Evolutionary conservation across 2,113 vertebrate species (phyloP).

Genomic region (Todiramphus saurophagus): DNA sequence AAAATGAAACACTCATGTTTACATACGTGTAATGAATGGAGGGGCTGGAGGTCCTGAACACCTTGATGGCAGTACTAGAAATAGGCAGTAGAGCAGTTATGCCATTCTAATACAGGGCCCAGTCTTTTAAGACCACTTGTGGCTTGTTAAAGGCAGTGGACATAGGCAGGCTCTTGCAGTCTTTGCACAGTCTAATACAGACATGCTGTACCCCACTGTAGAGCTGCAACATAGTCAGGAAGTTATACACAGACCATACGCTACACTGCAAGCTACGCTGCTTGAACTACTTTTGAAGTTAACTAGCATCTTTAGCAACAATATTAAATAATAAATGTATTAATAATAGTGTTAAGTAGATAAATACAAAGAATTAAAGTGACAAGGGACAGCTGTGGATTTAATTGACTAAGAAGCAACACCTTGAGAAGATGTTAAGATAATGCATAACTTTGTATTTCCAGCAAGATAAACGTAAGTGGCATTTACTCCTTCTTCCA

Average conservation of each 20-base stretch:
- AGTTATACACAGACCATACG: neutral
- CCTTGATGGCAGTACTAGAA: neutral
- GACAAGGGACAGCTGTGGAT: neutral
- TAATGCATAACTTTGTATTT: neutral
- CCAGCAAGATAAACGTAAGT: neutral
- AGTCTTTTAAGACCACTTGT: neutral
- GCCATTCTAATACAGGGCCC: neutral
- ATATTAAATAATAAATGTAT: neutral
- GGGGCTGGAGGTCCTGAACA: neutral
- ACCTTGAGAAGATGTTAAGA: neutral
- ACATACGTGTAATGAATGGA: neutral
- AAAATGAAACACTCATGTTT: neutral
- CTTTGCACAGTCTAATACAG: fast-evolving
- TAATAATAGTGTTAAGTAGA: neutral
- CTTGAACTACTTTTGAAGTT: neutral
- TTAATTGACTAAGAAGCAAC: neutral
- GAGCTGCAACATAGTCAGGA: neutral
- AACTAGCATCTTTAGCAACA: neutral
- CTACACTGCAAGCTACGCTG: neutral
- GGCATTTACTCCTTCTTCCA: neutral
- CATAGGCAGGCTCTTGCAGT: neutral
- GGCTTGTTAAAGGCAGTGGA: neutral
- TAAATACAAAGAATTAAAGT: neutral
- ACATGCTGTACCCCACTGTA: neutral
- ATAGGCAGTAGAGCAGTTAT: neutral